phyloP scores from a whole-genome alignment of 2,888 invertebrate genomes.

The Ischnura elegans region DNA sequence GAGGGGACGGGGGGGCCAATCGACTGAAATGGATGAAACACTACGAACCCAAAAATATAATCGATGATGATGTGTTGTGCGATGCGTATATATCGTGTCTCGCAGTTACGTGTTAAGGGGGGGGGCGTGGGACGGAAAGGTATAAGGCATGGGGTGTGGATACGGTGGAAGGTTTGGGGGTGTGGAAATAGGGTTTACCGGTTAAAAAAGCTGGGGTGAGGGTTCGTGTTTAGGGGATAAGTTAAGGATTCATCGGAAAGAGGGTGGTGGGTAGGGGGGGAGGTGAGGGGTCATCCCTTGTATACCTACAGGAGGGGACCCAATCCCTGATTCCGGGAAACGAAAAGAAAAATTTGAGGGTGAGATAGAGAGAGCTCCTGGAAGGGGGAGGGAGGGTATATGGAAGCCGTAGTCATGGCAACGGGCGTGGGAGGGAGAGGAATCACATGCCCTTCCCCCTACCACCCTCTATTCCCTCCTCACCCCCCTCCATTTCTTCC shows the following conservation, averaged over 20 bases:
- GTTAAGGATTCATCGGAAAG: too few relatives aligned
- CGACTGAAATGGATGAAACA: neutral
- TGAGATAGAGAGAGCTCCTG: neutral
- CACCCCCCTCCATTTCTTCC: neutral
- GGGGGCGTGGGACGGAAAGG: neutral
- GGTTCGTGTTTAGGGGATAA: neutral
- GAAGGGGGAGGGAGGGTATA: too few relatives aligned
- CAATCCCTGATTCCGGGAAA: neutral
- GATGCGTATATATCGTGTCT: neutral
- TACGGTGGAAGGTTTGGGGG: neutral
- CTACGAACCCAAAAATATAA: neutral
- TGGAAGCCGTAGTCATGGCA: slow-evolving; percentile 27
- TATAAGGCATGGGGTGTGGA: neutral
- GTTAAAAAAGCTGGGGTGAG: neutral
- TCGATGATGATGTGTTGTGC: slow-evolving; percentile 36
- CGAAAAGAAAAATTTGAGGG: neutral
- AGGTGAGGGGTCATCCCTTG: neutral
- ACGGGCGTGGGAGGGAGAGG: neutral
- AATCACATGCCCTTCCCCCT: neutral
- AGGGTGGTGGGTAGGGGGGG: neutral
- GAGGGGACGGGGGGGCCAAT: neutral
- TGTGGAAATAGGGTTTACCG: neutral
- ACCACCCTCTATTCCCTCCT: too few relatives aligned
- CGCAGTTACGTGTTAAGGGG: neutral
- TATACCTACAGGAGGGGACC: neutral